Percentiles rank a stretch among this genome's conserved stretches.
These are phyloP conservation scores for Drosophila oshimai DNA, from an alignment of 1,140 invertebrate species.

Conservation along the genomic window DNA sequence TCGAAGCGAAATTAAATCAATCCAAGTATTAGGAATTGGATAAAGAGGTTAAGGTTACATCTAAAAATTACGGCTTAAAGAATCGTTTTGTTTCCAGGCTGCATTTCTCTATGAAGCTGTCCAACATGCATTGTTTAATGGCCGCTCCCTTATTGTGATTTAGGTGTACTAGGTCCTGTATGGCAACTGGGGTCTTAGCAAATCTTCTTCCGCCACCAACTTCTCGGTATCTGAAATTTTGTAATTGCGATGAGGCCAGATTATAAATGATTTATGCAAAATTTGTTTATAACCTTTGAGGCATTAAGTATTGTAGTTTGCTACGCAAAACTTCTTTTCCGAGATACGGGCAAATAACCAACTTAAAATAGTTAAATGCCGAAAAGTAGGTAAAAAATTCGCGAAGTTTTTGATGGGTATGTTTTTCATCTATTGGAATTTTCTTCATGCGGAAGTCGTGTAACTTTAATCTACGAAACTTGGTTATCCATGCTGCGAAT, in stretches of 20 bases:
- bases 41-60: too few species aligned
- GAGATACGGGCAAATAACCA: slow-evolving; percentile 21
- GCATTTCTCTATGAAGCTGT: neutral
- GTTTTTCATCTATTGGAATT: neutral
- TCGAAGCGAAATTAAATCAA: too few species aligned
- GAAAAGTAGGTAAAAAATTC: slow-evolving; percentile 28
- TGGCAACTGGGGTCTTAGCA: too few species aligned
- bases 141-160: neutral
- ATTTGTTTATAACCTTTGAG: too few species aligned
- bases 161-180: slow-evolving; percentile 22
- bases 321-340: neutral
- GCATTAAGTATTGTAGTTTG: neutral
- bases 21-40: too few species aligned
- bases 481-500: slow-evolving; percentile 13
- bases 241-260: too few species aligned
- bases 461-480: neutral
- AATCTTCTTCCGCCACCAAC: too few species aligned
- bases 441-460: neutral
- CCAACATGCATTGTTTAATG: neutral
- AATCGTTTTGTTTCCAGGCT: too few species aligned
- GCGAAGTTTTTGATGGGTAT: neutral
- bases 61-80: too few species aligned
- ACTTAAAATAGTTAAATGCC: neutral
- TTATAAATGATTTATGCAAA: too few species aligned
- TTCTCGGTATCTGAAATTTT: too few species aligned